Evolutionary conservation across 2,797 vertebrate genomes (phyloP).

Genomic region (Acrocephalus scirpaceus): DNA sequence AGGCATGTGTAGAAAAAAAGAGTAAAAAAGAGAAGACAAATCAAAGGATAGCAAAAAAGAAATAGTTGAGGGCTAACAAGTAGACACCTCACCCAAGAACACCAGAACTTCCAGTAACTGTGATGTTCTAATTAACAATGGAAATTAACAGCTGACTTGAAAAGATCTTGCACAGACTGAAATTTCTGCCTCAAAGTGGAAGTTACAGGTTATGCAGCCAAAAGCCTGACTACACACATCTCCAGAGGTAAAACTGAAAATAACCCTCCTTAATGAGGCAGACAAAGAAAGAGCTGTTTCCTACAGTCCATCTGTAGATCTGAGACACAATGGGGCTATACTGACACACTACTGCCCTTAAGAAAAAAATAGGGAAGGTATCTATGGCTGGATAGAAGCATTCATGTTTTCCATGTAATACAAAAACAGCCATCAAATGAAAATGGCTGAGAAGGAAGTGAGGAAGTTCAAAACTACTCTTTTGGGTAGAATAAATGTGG

Average conservation of each 20-base stretch:
- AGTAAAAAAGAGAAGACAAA: not conserved
- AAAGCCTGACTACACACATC: not conserved
- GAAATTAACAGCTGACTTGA: not conserved
- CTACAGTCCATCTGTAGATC: not conserved
- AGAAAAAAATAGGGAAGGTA: not conserved
- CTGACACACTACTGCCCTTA: accelerated
- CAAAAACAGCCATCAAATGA: not conserved
- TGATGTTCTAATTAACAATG: not conserved
- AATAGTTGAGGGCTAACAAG: not conserved
- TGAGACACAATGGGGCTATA: not conserved
- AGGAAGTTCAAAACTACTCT: not conserved
- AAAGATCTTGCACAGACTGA: not conserved
- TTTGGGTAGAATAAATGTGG: not conserved
- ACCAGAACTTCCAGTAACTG: not conserved
- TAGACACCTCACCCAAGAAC: not conserved
- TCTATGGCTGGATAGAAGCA: not conserved
- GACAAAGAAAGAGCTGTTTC: not conserved
- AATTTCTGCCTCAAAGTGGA: not conserved
- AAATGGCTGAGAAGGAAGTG: not conserved
- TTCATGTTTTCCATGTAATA: not conserved
- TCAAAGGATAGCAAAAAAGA: not conserved
- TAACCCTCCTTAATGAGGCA: not conserved
- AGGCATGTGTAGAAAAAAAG: not conserved
- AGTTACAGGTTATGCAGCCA: not conserved
- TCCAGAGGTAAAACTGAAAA: not conserved